phyloP scores from a whole-genome alignment of 2,113 vertebrate species.

The Varanus komodoensis region DNA sequence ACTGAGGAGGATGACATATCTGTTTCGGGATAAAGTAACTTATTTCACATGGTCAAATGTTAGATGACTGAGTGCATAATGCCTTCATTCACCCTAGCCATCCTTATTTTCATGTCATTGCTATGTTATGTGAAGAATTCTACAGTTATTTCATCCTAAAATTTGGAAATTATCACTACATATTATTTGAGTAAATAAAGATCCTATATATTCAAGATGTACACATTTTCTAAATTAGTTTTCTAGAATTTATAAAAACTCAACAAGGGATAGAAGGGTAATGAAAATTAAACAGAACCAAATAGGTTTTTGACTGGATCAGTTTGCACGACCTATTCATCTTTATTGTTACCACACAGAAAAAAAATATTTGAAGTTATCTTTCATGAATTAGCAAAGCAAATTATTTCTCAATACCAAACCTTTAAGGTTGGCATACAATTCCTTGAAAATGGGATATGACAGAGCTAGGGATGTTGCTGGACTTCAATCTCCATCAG shows the following conservation, averaged over 20 bases:
- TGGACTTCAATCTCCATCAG: no score
- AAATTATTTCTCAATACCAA: neutral
- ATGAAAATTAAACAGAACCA: neutral
- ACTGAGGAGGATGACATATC: neutral
- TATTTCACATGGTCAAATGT: neutral
- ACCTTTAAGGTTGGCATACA: rapidly evolving
- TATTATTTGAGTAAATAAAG: rapidly evolving
- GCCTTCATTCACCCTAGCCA: neutral
- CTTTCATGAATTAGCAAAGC: rapidly evolving
- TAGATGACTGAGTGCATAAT: neutral
- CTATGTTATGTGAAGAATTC: neutral
- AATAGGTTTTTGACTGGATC: neutral
- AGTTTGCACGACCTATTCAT: neutral
- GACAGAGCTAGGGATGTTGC: no score
- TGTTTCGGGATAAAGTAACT: neutral
- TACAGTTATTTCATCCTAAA: rapidly evolving
- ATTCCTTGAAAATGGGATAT: rapidly evolving
- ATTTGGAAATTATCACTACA: neutral
- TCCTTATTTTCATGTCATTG: neutral
- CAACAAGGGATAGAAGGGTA: neutral
- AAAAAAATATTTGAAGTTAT: neutral
- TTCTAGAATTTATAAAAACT: neutral
- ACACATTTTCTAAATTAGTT: neutral
- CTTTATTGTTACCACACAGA: slow-evolving; percentile 11
- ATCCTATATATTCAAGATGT: neutral